Percentiles rank a stretch among this genome's conserved stretches.
Conservation (phyloP, 2,888 invertebrate genomes). For the Drosophila multiciliata region DNA sequence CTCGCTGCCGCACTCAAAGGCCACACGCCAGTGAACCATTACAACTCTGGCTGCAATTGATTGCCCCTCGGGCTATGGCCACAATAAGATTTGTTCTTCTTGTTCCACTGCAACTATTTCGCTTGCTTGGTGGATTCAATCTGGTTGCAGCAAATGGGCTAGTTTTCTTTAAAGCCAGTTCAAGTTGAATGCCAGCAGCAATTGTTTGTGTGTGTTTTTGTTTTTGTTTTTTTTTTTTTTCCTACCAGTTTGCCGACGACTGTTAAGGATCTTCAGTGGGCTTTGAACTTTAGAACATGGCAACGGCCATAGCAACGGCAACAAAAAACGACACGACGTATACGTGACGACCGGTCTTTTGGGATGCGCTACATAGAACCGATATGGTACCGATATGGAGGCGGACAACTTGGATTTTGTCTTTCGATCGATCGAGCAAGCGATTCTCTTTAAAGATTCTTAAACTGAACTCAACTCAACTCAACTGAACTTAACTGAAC, state of each 20-base stretch:
- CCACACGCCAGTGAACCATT: constrained; percentile 58
- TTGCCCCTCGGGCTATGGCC: constrained; percentile 1
- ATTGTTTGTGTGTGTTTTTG: not conserved
- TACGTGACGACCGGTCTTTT: constrained; percentile 49
- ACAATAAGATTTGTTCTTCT: constrained; percentile 9
- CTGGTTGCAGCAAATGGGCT: not conserved
- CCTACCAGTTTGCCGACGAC: constrained; percentile 20
- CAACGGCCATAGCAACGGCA: constrained; percentile 1
- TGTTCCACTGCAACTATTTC: not conserved
- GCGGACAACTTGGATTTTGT: constrained; percentile 9
- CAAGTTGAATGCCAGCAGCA: constrained; percentile 19
- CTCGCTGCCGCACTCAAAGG: constrained; percentile 55
- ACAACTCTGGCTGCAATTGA: constrained; percentile 44
- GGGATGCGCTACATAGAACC: constrained; percentile 19
- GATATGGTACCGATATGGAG: constrained; percentile 11
- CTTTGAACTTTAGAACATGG: constrained; percentile 39
- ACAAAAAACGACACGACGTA: constrained; percentile 27
- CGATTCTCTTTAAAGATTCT: constrained; percentile 9
- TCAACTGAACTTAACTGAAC: constrained; percentile 29
- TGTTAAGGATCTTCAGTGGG: constrained; percentile 38
- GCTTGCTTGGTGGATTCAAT: not conserved
- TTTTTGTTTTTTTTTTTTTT: not conserved
- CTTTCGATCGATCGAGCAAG: constrained; percentile 1
- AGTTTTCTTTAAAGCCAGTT: constrained; percentile 26
- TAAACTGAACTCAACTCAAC: constrained; percentile 2